phyloP scores from a whole-genome alignment of 2,113 vertebrate species.

The Onychostruthus taczanowskii region DNA sequence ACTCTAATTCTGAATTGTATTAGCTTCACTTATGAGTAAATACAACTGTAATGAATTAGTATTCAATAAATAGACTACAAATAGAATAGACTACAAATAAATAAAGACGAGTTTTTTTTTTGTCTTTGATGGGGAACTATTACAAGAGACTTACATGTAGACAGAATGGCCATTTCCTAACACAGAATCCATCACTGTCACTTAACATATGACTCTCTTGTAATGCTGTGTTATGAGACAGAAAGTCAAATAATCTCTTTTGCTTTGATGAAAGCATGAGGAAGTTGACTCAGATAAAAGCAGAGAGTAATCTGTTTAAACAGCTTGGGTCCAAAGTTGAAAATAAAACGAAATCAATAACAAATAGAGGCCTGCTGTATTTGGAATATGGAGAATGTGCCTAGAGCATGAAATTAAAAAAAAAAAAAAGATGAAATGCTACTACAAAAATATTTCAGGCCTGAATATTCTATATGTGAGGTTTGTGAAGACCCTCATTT shows the following conservation, averaged over 20 bases:
- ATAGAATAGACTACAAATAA: slow-evolving; percentile 17
- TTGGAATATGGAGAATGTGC: background rate
- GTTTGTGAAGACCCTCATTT: background rate
- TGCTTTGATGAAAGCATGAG: slow-evolving; percentile 52
- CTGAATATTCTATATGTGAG: background rate
- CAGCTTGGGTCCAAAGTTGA: slow-evolving; percentile 50
- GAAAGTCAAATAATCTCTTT: slow-evolving; percentile 45
- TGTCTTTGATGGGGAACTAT: background rate
- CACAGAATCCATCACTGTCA: background rate
- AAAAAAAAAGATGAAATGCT: background rate
- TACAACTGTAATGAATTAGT: background rate
- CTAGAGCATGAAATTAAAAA: background rate
- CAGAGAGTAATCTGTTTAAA: slow-evolving; percentile 59
- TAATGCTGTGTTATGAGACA: slow-evolving; percentile 26
- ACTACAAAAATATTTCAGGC: background rate
- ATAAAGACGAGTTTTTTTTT: background rate
- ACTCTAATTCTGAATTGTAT: slow-evolving; percentile 7
- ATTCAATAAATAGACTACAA: background rate
- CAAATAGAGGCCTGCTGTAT: background rate
- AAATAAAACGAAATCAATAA: slow-evolving; percentile 55
- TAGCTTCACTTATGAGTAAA: background rate
- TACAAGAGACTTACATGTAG: background rate
- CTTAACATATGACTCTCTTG: background rate
- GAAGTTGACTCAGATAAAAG: slow-evolving; percentile 53
- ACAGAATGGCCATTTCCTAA: background rate